phyloP scores from a whole-genome alignment of 2,888 invertebrate species.

The Andrena bucephala region DNA sequence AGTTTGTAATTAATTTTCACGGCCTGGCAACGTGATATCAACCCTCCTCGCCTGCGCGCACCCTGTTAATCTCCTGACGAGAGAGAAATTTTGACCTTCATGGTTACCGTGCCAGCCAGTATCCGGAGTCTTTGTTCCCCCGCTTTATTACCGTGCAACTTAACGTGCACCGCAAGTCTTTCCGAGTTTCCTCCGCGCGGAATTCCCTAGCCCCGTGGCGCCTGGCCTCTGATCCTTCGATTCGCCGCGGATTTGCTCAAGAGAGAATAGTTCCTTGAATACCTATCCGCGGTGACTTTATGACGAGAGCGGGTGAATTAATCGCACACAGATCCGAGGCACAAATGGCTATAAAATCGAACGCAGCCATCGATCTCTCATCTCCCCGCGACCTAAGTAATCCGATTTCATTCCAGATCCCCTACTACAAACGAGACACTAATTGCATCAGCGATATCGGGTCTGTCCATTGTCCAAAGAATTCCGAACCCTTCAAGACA shows the following conservation, averaged over 20 bases:
- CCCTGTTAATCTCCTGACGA: constrained; percentile 57
- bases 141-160: constrained; percentile 50
- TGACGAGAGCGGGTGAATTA: not conserved
- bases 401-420: too few relatives aligned
- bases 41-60: constrained; percentile 35
- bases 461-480: too few relatives aligned
- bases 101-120: constrained; percentile 50
- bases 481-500: too few relatives aligned
- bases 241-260: constrained; percentile 13
- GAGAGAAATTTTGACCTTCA: constrained; percentile 68
- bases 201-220: constrained; percentile 17
- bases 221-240: not conserved
- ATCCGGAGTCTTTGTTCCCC: constrained; percentile 51
- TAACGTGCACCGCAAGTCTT: constrained; percentile 38
- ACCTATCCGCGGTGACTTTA: not conserved
- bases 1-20: constrained; percentile 71
- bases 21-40: constrained; percentile 58
- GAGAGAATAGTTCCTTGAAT: not conserved
- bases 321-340: not conserved
- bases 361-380: not conserved
- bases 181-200: constrained; percentile 6
- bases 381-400: too few relatives aligned
- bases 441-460: too few relatives aligned
- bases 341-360: not conserved
- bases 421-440: too few relatives aligned